These are phyloP conservation scores for Hylyphantes graminicola DNA, from an alignment of 1,140 invertebrate species.

Conservation along the genomic window DNA sequence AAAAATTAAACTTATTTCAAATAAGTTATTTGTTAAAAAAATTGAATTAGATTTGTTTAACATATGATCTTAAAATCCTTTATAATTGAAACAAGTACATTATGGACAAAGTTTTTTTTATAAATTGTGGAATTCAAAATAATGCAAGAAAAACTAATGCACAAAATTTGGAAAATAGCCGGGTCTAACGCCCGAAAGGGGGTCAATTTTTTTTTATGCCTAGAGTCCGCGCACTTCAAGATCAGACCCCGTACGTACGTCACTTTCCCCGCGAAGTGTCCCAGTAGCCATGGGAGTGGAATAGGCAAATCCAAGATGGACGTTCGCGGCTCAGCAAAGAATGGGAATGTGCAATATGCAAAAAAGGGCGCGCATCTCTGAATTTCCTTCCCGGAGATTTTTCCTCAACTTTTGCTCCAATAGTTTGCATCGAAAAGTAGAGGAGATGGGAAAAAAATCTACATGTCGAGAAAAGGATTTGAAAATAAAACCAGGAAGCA, in stretches of 20 bases:
- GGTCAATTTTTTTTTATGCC: no score
- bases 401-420: constrained; percentile 52
- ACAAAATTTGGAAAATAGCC: no score
- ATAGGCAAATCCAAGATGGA: constrained; percentile 53
- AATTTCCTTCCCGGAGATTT: constrained; percentile 54
- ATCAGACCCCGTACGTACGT: neutral
- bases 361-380: constrained; percentile 49
- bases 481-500: constrained; percentile 54
- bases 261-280: constrained; percentile 2
- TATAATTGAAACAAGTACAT: no score
- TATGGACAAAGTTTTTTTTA: no score
- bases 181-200: no score
- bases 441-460: constrained; percentile 57
- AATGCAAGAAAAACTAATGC: no score
- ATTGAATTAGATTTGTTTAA: no score
- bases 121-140: no score
- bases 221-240: no score
- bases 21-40: no score
- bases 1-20: no score
- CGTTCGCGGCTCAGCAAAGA: constrained; percentile 50
- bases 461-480: constrained; percentile 54
- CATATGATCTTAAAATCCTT: no score
- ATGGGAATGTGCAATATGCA: constrained; percentile 60
- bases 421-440: constrained; percentile 53
- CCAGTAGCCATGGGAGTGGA: constrained; percentile 25